These are phyloP conservation scores for Cotesia vestalis DNA, from an alignment of 1,140 invertebrate species.

Conservation along the genomic window DNA sequence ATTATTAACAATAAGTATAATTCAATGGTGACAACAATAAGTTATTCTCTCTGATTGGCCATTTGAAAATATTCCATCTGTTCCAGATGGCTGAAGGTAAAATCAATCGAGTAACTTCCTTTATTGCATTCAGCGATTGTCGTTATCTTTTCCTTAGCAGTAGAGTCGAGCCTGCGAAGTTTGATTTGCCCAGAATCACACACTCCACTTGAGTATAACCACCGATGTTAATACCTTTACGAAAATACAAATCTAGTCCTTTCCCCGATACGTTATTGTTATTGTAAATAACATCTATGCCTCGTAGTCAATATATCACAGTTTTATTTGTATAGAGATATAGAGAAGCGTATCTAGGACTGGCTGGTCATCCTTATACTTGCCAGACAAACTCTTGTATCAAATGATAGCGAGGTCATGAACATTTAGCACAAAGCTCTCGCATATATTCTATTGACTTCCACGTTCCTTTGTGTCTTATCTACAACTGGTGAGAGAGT, in stretches of 20 bases:
- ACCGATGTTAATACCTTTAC: background rate
- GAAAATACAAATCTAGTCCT: too few relatives aligned
- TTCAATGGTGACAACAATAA: too few relatives aligned
- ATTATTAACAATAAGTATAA: too few relatives aligned
- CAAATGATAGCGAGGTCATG: constrained; percentile 2
- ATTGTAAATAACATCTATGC: too few relatives aligned
- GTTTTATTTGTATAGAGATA: too few relatives aligned
- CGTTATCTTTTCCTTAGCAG: constrained; percentile 1
- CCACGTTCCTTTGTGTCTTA: constrained; percentile 7
- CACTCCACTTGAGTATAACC: background rate
- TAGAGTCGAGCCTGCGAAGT: background rate
- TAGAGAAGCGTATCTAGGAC: too few relatives aligned
- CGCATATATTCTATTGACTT: constrained; percentile 13
- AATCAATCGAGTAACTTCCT: constrained; percentile 6
- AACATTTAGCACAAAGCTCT: background rate
- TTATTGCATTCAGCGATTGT: background rate
- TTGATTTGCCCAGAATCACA: background rate
- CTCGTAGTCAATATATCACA: too few relatives aligned
- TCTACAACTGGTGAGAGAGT: background rate
- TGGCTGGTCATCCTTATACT: too few relatives aligned
- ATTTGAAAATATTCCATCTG: constrained; percentile 12
- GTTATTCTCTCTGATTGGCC: background rate
- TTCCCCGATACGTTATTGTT: too few relatives aligned
- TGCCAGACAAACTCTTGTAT: too few relatives aligned
- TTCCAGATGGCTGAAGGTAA: constrained; percentile 11